Base-by-base conservation (phyloP, 2,888 invertebrate genomes). In the Hipparchia sbordonii region DNA sequence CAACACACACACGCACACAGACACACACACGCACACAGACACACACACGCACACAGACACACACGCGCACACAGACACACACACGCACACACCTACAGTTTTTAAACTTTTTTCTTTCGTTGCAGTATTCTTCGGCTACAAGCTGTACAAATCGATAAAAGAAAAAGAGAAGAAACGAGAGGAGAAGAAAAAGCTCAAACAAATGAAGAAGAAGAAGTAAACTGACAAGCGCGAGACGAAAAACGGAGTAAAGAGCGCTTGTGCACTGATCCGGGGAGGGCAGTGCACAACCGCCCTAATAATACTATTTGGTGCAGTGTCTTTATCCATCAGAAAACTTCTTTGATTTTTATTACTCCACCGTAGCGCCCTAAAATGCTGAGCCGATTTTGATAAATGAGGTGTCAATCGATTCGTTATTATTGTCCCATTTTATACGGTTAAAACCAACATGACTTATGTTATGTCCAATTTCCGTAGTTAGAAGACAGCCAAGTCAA, bases 51-150 rank as follows among this genome's bases (percentile, higher is more conserved):
- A n/a, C n/a, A 23, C 23, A 23, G 23, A 23, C 23, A 23, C 23
- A n/a, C n/a, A n/a, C n/a, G n/a, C n/a, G n/a, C n/a, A n/a, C n/a
- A 23, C 23, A 23, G 23, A 23, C 23, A 23, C 23, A 23, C 23
- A 23, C n/a, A n/a, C n/a, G n/a, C n/a, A n/a, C n/a, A n/a, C n/a
- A n/a, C n/a, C n/a, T n/a, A n/a, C 23, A 23, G 23, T 39, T 39
- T 48, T 48, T 57, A 33, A 23, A 6, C 7, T 13, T 60, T 9
- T 79, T 76, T 82, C 23, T 23, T 74, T 96, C 96, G 9, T 96
- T 96, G 8, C 95, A 98, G 98, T 96, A 75, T 97, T 98, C 92
- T 97, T 98, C 90, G 96, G 97, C 76, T 97, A 97, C 93, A 97
- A 97, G 88, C 93, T 98, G 70, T 97, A 97, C 91, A 96, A 95